Base-by-base conservation (phyloP, 2,113 vertebrate species). In the Pluvianellus socialis region DNA sequence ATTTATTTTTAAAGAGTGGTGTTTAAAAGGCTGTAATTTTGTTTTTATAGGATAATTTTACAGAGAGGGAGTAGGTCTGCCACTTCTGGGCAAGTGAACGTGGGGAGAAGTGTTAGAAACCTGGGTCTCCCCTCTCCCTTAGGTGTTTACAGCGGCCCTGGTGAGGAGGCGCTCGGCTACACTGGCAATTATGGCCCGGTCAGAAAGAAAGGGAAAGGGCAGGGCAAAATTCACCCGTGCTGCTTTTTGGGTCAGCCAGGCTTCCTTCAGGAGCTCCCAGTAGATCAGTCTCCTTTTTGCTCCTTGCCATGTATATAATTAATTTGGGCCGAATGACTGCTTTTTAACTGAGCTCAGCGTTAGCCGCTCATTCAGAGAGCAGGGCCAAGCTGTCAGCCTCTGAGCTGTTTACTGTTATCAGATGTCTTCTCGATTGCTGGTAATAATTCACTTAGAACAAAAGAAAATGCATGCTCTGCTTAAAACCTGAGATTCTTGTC, bases 241-340 rank as follows among this genome's bases (percentile, higher is more conserved):
- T 85, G 88, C 65, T 92, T 84, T 71, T 55, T 9, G 6, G 44
- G 59, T 75, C 79, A 88, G 81, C 74, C 56, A 67, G 17, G 62
- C 10, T 88, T 83, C 71, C 55, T 72, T 79, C 62, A 65, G 88
- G 44, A 92, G 67, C 61, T 79, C 66, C 33, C 53, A n/a, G 44
- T 6, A 83, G 65, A 67, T 83, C 50, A 50, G 47, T 83, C 53
- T 86, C 8, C 38, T 62, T 59, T 70, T 74, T 71, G 50, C 80
- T 92, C 59, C 38, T 89, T 96, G 84, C 82, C 52, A 42, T 73
- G 50, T 86, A 10, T 92, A 50, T 85, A 76, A 94, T 94, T 94
- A 95, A 91, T 96, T 74, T 74, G 47, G 79, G 52, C 80, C 53
- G 59, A 88, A 76, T 93, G 71, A 79, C 58, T 83, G 71, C 45